Evolutionary conservation across 2,113 vertebrate genomes (phyloP).

Genomic region (Bostrychus sinensis): DNA sequence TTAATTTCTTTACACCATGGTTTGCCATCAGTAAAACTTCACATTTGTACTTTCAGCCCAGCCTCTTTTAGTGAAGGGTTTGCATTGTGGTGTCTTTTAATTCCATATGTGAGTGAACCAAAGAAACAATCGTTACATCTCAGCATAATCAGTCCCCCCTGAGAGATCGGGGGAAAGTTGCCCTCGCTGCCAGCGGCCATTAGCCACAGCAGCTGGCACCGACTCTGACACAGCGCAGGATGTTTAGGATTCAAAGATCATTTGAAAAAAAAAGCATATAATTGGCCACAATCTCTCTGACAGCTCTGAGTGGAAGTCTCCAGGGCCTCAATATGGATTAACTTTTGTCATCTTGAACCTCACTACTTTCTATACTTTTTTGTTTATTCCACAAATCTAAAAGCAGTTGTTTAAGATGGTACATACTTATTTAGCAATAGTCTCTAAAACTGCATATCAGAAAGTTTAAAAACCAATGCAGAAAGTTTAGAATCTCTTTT

Average conservation of each 20-base stretch:
- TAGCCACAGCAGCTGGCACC: conserved; percentile 50
- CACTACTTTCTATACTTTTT: conserved; percentile 2
- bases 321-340: conserved; percentile 35
- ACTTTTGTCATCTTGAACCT: conserved; percentile 42
- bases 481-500: no score
- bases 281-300: conserved; percentile 60
- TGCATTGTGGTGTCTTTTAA: conserved; percentile 13
- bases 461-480: no score
- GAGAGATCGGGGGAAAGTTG: conserved; percentile 60
- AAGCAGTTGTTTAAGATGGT: conserved; percentile 7
- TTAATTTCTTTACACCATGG: conserved; percentile 30
- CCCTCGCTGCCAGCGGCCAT: conserved; percentile 52
- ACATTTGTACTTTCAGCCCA: conserved; percentile 24
- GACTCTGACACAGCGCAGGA: conserved; percentile 47
- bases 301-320: conserved; percentile 45
- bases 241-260: conserved; percentile 48
- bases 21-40: conserved; percentile 3
- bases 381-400: conserved; percentile 24
- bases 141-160: conserved; percentile 48
- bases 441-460: neutral
- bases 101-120: conserved; percentile 6
- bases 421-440: conserved; percentile 22
- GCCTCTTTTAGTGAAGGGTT: neutral
- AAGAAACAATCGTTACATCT: conserved; percentile 47
- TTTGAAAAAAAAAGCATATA: conserved; percentile 65